Evolutionary conservation across 92 coral and sea anemone species (phyloP), one percentile per base, ranked within the genome.

Genomic region (Actinostola sp.): DNA sequence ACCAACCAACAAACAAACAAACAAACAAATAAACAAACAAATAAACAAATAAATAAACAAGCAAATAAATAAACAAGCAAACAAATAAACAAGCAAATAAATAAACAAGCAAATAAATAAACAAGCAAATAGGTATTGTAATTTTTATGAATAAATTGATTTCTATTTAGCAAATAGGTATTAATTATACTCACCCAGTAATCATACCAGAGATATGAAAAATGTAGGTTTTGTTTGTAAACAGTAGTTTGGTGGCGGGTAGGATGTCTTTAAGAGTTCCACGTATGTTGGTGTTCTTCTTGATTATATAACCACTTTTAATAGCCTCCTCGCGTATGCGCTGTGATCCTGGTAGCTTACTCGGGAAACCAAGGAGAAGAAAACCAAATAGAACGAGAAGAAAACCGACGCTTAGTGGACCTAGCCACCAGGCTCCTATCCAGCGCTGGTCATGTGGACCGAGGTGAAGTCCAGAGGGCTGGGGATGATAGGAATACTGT

Each of bases 341-440:
- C 50, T 30, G 61, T 21, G 98, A 81, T 20, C 98, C 98, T 8
- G 97, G 93, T 39, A 93, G 68, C 77, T 85, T 90, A n/a, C 86
- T 67, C 14, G 98, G 98, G 56, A 80, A 94, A 9, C 98, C 98
- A 8, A 88, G 78, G 33, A 94, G 70, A 21, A 91, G 57, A n/a
- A 89, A 49, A 9, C 92, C 71, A 39, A 44, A 71, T 0, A 83
- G 3, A 20, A 83, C 21, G 1, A 91, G 82, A 12, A 88, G 20
- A 15, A 72, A 14, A 24, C 89, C 92, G 35, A 78, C 89, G 0
- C 74, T 50, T 19, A 94, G 61, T 36, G 85, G 93, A 20, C 98
- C 98, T 19, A 94, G 82, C 98, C 98, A 94, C 98, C 98, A 94
- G 29, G 97, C 95, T 57, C 98, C 98, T 42, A 94, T 81, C 98